Evolutionary conservation across 2,888 invertebrate genomes (phyloP), one percentile per base, ranked within the genome.

Genomic region (Rhyacophila evoluta): DNA sequence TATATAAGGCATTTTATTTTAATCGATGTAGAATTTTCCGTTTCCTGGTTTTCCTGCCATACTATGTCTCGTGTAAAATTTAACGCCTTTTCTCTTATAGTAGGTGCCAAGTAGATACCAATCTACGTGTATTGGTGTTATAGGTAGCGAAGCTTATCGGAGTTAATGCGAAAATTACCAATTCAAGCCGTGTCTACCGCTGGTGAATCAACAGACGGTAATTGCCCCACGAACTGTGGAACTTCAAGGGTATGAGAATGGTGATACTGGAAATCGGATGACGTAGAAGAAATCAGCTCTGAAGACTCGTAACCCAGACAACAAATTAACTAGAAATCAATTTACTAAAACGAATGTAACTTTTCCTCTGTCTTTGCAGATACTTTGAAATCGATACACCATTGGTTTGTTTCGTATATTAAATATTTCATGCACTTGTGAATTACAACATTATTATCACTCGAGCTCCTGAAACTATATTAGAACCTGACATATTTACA

Each of bases 181-280:
- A 79, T 79, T 79, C 79, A 19, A 28, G n/a, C 27, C 75, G 41
- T 79, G 79, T 79, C 79, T 25, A 37, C 72, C 38, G 36, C 72
- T 39, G 79, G 72, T 71, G 79, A 79, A 75, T 79, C 79, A 79
- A 79, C 79, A 79, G 75, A 37, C 78, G 67, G 79, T 79, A 79
- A 79, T 79, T 79, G 75, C 75, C 55, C 55, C 55, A 55, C 55
- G 55, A 55, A 55, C 55, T 55, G 55, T 55, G 55, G 55, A 55
- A 25, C 55, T 55, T 55, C 15, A 1, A 19, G 55, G 25, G 55
- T 55, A 25, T 55, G 25, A 19, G 55, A 12, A 55, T 19, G 55
- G 55, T 1, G 2, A 2, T 19, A 55, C 19, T 19, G 19, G 15
- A 55, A 19, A 15, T 19, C 10, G 55, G 55, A 55, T 55, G 12